phyloP scores from a whole-genome alignment of 2,113 vertebrate genomes.

The Antechinus flavipes region DNA sequence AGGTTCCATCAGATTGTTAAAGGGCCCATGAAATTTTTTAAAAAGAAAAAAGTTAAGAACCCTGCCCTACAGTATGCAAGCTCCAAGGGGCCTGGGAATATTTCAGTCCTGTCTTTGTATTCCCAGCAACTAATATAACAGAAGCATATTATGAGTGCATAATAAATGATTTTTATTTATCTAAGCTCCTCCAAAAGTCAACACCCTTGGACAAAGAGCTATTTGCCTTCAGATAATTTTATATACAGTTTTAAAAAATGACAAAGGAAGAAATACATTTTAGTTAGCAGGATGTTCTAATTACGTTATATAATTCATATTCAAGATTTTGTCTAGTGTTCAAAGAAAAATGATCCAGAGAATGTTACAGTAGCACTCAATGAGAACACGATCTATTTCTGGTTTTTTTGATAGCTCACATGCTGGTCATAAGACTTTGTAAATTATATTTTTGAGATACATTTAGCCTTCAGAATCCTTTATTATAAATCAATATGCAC shows the following conservation, averaged over 20 bases:
- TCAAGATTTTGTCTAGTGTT: slow-evolving; percentile 30
- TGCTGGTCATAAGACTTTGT: slow-evolving; percentile 44
- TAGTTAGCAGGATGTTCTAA: slow-evolving; percentile 5
- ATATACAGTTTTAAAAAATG: not conserved
- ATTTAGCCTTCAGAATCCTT: slow-evolving; percentile 62
- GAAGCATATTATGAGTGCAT: not conserved
- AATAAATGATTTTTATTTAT: not conserved
- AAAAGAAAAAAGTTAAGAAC: not conserved
- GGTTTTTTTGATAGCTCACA: not conserved
- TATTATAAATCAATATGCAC: slow-evolving; percentile 66
- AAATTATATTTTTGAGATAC: slow-evolving; percentile 63
- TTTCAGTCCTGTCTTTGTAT: not conserved
- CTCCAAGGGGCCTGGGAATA: not conserved
- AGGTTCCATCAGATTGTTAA: not conserved
- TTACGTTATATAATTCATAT: slow-evolving; percentile 22
- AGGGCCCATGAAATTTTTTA: not conserved
- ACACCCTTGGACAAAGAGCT: not conserved
- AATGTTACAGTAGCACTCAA: slow-evolving; percentile 29
- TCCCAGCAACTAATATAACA: not conserved
- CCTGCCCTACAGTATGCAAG: not conserved
- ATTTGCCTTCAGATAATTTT: not conserved
- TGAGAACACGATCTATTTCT: slow-evolving; percentile 44
- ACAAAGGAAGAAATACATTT: not conserved
- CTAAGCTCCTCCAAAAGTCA: not conserved
- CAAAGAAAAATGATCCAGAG: slow-evolving; percentile 30